Evolutionary conservation across 2,888 invertebrate genomes (phyloP).

Genomic region (Plagiodera versicolora): DNA sequence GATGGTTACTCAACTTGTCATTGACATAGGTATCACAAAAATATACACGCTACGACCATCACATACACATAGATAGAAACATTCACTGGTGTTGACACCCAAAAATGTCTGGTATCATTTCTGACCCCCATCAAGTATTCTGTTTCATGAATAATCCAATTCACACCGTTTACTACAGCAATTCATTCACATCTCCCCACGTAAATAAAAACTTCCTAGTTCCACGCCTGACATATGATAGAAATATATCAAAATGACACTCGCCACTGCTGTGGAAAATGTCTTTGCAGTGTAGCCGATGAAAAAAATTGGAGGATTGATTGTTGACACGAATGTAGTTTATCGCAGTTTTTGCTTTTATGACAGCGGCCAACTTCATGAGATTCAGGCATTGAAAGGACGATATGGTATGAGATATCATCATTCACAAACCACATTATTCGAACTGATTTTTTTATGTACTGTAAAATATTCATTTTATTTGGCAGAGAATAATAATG

Average conservation of each 20-base stretch:
- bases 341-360: constrained; percentile 18
- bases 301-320: constrained; percentile 7
- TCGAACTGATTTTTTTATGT: too few relatives aligned
- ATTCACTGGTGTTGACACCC: neutral
- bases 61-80: too few relatives aligned
- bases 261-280: constrained; percentile 22
- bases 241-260: constrained; percentile 35
- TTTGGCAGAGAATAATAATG: too few relatives aligned
- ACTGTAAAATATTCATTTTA: too few relatives aligned
- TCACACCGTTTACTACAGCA: constrained; percentile 32
- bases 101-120: neutral
- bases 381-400: too few relatives aligned
- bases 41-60: too few relatives aligned
- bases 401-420: too few relatives aligned
- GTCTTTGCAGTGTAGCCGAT: constrained; percentile 1
- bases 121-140: neutral
- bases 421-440: too few relatives aligned
- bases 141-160: constrained; percentile 36
- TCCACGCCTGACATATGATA: constrained; percentile 36
- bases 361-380: too few relatives aligned
- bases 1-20: too few relatives aligned
- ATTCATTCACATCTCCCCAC: constrained; percentile 35
- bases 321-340: constrained; percentile 22
- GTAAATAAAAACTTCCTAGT: constrained; percentile 35
- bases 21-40: too few relatives aligned